Percentiles rank a stretch among this genome's conserved stretches.
phyloP scores from a whole-genome alignment of 2,113 vertebrate species.

The Nymphicus hollandicus region DNA sequence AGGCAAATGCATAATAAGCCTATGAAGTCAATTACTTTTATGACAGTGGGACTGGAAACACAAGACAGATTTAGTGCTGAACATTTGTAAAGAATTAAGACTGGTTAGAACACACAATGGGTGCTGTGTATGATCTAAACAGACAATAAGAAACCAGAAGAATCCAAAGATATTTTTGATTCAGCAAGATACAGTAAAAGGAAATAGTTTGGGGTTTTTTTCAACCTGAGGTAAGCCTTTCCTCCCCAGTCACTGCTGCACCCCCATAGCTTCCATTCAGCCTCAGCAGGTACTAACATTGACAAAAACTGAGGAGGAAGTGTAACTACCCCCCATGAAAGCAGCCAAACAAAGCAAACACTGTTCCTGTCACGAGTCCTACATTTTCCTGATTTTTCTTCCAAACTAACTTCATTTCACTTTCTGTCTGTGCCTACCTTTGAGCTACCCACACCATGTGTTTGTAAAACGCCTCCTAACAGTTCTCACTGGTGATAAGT shows the following conservation, averaged over 20 bases:
- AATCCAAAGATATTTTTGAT: constrained; percentile 41
- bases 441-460: not conserved
- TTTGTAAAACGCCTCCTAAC: not conserved
- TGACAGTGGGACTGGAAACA: constrained; percentile 30
- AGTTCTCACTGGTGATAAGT: not conserved
- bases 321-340: not conserved
- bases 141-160: constrained; percentile 50
- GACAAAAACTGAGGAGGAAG: not conserved
- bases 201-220: not conserved
- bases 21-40: constrained; percentile 54
- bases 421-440: not conserved
- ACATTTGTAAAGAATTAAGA: constrained; percentile 62
- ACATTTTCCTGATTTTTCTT: not conserved
- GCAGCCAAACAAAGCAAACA: not conserved
- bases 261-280: not conserved
- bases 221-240: not conserved
- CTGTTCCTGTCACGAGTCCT: not conserved
- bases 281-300: not conserved
- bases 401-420: not conserved
- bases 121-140: constrained; percentile 6
- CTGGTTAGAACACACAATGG: constrained; percentile 22
- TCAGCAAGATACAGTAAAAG: constrained; percentile 1
- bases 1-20: constrained; percentile 33
- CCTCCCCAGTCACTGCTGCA: not conserved
- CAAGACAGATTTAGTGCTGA: not conserved